Base-by-base conservation (phyloP, 2,888 invertebrate genomes). In the Molorchus minor region DNA sequence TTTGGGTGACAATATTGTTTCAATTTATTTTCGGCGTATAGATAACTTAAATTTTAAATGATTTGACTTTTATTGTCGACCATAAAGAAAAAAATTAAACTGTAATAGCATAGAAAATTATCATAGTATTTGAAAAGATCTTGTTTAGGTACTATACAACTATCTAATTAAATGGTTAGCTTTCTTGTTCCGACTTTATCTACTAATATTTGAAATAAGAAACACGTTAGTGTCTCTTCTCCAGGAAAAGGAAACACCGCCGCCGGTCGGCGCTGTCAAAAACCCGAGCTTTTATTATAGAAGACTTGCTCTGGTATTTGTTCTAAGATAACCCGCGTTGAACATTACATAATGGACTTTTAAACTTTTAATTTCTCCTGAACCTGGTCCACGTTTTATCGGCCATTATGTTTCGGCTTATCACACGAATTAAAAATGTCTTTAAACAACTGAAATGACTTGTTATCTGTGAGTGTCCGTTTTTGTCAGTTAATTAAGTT, bases 361-460 rank as follows among this genome's bases (percentile, higher is more conserved):
- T 49, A 49, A 49, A 40, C 21, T 40, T 49, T 40, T 38, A 49
- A 25, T 49, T n/a, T 36, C 38, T 10, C 25, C 17, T 17, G 29
- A 36, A 15, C 38, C 38, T 36, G 12, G 41, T n/a, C n/a, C n/a
- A 41, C 15, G 52, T 41, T 40, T 52, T 25, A 40, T 17, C 8
- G 30, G 12, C 52, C 52, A 25, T 52, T 52, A 52, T 30, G 29
- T 52, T 41, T 12, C 40, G n/a, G 16, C 52, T 52, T 52, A 52
- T 52, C 41, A 17, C 30, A 19, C 19, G 19, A 52, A 29, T 41
- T 52, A 41, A 52, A 52, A 52, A 52, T 41, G 52, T 52, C 29
- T 52, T 52, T 52, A 52, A 52, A 52, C 52, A 52, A 36, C 40
- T 17, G 36, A 30, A 40, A 40, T 41, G 52, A 17, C 29, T 52